phyloP scores from a whole-genome alignment of 2,888 invertebrate species.

The Brenthis ino region DNA sequence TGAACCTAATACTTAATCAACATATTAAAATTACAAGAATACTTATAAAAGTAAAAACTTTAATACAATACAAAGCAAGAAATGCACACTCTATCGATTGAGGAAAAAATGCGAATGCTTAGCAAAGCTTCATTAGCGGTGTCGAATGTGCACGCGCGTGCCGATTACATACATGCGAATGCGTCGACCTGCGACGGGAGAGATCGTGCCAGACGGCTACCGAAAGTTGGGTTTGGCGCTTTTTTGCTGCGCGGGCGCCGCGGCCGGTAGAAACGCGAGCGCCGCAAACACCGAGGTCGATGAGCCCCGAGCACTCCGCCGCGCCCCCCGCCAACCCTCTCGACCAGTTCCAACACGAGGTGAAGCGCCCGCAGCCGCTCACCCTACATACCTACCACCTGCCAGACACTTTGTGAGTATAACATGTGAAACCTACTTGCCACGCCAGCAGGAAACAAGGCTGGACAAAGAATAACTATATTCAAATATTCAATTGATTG shows the following conservation, averaged over 20 bases:
- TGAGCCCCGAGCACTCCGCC: constrained; percentile 59
- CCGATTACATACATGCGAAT: constrained; percentile 60
- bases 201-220: constrained; percentile 73
- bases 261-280: constrained; percentile 53
- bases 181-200: constrained; percentile 56
- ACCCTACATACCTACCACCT: constrained; percentile 79
- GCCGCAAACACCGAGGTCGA: constrained; percentile 61
- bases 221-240: constrained; percentile 77
- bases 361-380: constrained; percentile 72
- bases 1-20: too few species aligned
- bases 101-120: constrained; percentile 39
- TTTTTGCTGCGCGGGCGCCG: constrained; percentile 70
- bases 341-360: constrained; percentile 78
- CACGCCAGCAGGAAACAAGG: constrained; percentile 41
- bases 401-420: constrained; percentile 76
- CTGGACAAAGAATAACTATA: constrained; percentile 3
- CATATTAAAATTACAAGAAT: too few species aligned
- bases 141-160: constrained; percentile 57
- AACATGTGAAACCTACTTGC: constrained; percentile 50
- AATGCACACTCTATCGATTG: constrained; percentile 34
- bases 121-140: constrained; percentile 47
- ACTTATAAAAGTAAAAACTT: too few species aligned
- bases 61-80: too few species aligned
- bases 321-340: constrained; percentile 50
- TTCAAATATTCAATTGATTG: background rate